A percentile compares a stretch with the other conserved stretches of the same genome.
Conservation (phyloP, 2,113 vertebrate genomes). For the Lophius piscatorius region DNA sequence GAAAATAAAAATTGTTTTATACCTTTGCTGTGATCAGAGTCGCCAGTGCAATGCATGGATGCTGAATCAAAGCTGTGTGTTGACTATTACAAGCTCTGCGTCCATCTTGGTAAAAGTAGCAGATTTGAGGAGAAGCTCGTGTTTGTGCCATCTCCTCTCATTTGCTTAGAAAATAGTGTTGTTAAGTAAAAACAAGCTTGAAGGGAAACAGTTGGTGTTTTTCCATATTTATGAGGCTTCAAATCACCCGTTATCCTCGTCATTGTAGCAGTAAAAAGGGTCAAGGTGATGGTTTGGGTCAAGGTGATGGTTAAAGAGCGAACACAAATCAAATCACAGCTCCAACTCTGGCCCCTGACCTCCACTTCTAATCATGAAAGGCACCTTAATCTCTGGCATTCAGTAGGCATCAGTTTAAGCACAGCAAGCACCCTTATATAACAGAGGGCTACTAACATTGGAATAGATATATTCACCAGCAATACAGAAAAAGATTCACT, state of each 20-base stretch:
- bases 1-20: conserved; percentile 2
- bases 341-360: conserved; percentile 7
- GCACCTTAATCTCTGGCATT: background rate
- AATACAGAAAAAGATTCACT: background rate
- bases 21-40: background rate
- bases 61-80: conserved; percentile 18
- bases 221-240: background rate
- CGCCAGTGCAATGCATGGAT: background rate
- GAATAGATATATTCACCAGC: background rate
- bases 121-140: background rate
- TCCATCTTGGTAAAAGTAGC: background rate
- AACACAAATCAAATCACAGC: conserved; percentile 23
- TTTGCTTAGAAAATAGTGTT: background rate
- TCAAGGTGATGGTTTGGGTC: background rate
- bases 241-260: conserved; percentile 2
- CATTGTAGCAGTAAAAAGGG: background rate
- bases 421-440: background rate
- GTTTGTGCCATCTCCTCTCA: background rate
- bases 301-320: conserved; percentile 6
- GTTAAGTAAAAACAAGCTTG: background rate
- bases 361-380: conserved; percentile 7
- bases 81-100: conserved; percentile 16
- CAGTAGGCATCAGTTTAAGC: background rate
- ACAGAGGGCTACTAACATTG: background rate
- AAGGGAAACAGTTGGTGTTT: background rate